phyloP scores from a whole-genome alignment of 2,797 vertebrate genomes.

The Sebastes minor region DNA sequence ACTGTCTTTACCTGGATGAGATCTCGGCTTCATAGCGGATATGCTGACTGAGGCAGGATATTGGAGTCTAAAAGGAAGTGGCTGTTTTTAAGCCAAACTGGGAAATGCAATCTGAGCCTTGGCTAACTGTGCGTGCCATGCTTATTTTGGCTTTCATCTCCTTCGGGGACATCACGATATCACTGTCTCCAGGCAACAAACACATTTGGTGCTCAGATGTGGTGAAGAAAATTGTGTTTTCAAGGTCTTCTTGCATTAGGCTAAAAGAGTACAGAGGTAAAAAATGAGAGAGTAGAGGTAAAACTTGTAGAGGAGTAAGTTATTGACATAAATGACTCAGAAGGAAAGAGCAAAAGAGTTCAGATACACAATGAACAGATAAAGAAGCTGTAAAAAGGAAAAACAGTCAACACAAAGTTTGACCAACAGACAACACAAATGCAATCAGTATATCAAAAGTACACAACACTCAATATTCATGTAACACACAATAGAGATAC shows the following conservation, averaged over 20 bases:
- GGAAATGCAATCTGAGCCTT: constrained; percentile 30
- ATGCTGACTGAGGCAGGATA: constrained; percentile 7
- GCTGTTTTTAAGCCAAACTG: constrained; percentile 14
- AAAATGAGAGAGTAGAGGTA: not conserved
- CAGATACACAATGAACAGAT: not conserved
- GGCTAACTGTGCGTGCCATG: constrained; percentile 9
- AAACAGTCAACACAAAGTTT: not conserved
- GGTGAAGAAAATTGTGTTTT: not conserved
- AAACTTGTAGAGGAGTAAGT: not conserved
- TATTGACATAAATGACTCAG: not conserved
- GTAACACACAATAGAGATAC: not conserved
- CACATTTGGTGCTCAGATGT: not conserved
- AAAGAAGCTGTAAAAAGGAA: not conserved
- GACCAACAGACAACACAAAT: not conserved
- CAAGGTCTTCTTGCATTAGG: not conserved
- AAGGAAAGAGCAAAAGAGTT: not conserved
- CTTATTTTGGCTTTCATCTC: constrained; percentile 42
- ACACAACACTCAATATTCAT: not conserved
- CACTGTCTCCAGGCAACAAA: constrained; percentile 28
- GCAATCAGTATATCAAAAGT: not conserved
- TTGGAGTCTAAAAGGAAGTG: not conserved
- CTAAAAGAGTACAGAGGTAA: not conserved
- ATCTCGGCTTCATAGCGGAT: not conserved
- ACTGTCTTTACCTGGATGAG: constrained; percentile 25
- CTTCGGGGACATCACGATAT: constrained; percentile 10